phyloP scores from a whole-genome alignment of 2,113 vertebrate genomes.

The Corythoichthys haematopterus region DNA sequence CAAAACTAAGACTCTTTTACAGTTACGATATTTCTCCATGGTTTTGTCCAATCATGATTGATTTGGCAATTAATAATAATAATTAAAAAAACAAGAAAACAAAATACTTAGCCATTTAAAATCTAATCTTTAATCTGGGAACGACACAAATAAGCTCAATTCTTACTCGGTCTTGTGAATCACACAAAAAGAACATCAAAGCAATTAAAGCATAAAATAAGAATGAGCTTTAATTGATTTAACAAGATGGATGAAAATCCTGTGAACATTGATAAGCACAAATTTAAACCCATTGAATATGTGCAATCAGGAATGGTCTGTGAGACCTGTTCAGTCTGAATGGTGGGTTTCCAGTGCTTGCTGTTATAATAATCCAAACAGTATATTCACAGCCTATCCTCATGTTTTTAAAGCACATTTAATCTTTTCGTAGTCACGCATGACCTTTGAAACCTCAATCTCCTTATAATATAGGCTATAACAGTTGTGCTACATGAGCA shows the following conservation, averaged over 20 bases:
- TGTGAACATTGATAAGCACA: background rate
- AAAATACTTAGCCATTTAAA: background rate
- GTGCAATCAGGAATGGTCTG: conserved; percentile 7
- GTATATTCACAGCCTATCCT: conserved; percentile 5
- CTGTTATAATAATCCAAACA: conserved; percentile 30
- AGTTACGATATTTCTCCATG: too few relatives aligned
- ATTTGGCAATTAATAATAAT: background rate
- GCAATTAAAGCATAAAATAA: too few relatives aligned
- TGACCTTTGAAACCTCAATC: conserved; percentile 29
- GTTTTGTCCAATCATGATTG: background rate
- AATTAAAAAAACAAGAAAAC: too few relatives aligned
- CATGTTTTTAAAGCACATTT: conserved; percentile 19
- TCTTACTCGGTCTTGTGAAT: background rate
- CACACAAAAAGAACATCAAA: too few relatives aligned
- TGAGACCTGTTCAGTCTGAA: conserved; percentile 16
- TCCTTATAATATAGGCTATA: conserved; percentile 1
- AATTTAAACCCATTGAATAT: background rate
- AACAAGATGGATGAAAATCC: background rate
- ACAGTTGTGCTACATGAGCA: conserved; percentile 5
- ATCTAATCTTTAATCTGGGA: background rate
- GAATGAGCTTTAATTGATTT: too few relatives aligned
- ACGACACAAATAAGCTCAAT: background rate
- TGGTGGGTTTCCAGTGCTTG: conserved; percentile 9
- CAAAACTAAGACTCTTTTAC: too few relatives aligned
- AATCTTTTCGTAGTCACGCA: conserved; percentile 25